Evolutionary conservation across 2,888 invertebrate species (phyloP).

Genomic region (Bellardia bayeri): DNA sequence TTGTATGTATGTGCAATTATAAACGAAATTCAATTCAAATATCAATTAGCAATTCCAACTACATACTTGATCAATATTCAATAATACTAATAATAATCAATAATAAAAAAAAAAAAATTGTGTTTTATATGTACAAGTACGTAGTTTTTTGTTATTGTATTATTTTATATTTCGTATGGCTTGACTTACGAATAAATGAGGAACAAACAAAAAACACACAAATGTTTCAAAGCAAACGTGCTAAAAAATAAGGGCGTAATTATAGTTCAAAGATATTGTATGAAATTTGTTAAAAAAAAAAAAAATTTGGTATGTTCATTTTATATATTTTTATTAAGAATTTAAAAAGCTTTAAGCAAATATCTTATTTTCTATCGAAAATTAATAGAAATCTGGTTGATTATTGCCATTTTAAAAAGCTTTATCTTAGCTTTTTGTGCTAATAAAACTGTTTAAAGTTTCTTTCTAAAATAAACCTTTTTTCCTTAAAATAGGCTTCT

Average conservation of each 20-base stretch:
- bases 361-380: too few relatives aligned
- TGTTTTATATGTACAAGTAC: background rate
- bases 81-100: slow-evolving; percentile 73
- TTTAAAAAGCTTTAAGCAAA: too few relatives aligned
- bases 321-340: too few relatives aligned
- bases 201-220: background rate
- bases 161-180: slow-evolving; percentile 25
- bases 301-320: too few relatives aligned
- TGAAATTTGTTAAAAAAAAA: background rate
- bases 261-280: background rate
- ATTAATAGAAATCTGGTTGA: too few relatives aligned
- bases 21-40: slow-evolving; percentile 72
- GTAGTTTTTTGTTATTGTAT: background rate
- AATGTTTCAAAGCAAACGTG: slow-evolving; percentile 20
- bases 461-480: too few relatives aligned
- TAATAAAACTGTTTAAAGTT: too few relatives aligned
- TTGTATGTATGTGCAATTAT: background rate
- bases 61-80: slow-evolving; percentile 74
- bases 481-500: too few relatives aligned
- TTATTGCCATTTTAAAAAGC: too few relatives aligned
- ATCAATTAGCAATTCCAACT: slow-evolving; percentile 74
- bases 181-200: slow-evolving; percentile 47
- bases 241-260: slow-evolving; percentile 52
- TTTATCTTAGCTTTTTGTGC: too few relatives aligned
- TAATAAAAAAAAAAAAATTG: slow-evolving; percentile 59